Evolutionary conservation across 2,113 vertebrate species (phyloP).

Genomic region (Aptenodytes forsteri): DNA sequence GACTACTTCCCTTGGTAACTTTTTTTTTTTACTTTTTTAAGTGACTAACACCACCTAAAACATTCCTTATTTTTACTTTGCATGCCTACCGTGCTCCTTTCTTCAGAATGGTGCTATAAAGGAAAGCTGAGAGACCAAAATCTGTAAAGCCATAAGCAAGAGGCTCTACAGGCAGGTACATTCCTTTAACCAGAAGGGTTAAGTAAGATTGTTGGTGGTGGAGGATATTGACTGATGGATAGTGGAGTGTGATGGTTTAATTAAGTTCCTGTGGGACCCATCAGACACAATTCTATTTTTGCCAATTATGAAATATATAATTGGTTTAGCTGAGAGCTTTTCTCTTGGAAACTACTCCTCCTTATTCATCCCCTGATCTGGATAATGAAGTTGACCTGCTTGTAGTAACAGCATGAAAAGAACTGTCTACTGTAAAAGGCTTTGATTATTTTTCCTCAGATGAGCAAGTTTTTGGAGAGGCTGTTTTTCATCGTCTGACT

Average conservation of each 20-base stretch:
- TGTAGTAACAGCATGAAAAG: slow-evolving; percentile 13
- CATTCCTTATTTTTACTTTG: background rate
- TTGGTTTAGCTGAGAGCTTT: background rate
- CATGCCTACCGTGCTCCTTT: background rate
- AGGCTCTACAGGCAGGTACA: fast-evolving
- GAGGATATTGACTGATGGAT: background rate
- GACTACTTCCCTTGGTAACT: background rate
- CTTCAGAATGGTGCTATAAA: background rate
- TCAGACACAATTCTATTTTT: background rate
- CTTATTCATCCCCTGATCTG: background rate
- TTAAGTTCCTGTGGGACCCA: background rate
- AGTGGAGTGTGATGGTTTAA: background rate
- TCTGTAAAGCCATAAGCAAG: background rate
- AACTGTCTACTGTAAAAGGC: background rate
- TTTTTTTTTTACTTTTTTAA: background rate
- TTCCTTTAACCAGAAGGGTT: background rate
- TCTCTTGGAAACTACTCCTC: background rate
- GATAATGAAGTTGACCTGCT: background rate
- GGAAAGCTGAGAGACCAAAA: background rate
- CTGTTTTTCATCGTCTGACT: background rate
- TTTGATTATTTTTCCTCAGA: slow-evolving; percentile 34
- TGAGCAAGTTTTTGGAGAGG: background rate
- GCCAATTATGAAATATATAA: background rate
- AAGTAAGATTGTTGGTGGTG: background rate
- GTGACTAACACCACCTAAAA: background rate